A percentile compares a stretch with the other conserved stretches of the same genome.
phyloP scores from a whole-genome alignment of 2,113 vertebrate species.

The Eidolon helvum region DNA sequence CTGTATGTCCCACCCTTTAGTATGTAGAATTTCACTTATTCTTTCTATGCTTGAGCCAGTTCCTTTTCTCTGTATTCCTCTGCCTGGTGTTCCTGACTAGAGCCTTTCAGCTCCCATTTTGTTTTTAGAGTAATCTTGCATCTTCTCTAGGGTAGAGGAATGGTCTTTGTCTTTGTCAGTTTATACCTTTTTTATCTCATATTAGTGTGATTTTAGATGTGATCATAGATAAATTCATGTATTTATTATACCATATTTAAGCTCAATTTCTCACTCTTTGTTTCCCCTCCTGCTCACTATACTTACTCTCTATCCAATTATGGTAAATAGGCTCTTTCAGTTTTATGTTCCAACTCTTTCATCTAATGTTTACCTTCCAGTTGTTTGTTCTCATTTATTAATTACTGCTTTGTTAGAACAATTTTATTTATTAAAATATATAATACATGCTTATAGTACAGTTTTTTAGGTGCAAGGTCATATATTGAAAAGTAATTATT shows the following conservation, averaged over 20 bases:
- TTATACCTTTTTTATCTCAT: neutral
- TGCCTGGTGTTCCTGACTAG: neutral
- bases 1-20: neutral
- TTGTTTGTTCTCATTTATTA: neutral
- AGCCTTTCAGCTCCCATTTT: neutral
- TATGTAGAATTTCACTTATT: neutral
- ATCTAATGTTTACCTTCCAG: neutral
- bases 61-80: neutral
- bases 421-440: neutral
- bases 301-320: neutral
- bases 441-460: neutral
- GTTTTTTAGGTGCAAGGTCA: neutral
- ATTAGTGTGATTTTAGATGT: neutral
- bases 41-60: neutral
- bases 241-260: neutral
- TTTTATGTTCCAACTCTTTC: conserved; percentile 3
- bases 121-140: neutral
- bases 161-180: neutral
- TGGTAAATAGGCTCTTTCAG: neutral
- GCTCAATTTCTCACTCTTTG: neutral
- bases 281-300: neutral
- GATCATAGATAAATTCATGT: neutral
- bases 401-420: neutral
- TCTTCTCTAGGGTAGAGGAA: neutral
- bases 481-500: neutral